phyloP scores from a whole-genome alignment of 2,113 vertebrate species.

The Dipodomys spectabilis region DNA sequence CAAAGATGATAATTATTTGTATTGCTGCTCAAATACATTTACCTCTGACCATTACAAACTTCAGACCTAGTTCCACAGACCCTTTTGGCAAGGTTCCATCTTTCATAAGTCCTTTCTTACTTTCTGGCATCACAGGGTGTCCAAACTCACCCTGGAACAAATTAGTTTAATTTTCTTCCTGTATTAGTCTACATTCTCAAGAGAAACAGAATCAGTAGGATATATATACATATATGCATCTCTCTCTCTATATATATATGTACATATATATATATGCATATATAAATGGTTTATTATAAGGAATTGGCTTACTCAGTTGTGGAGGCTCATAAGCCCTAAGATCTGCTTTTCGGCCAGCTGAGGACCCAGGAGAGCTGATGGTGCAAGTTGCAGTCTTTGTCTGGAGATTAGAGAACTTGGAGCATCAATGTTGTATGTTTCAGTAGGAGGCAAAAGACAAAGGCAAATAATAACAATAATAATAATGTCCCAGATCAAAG shows the following conservation, averaged over 20 bases:
- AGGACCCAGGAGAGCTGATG: neutral
- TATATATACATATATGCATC: neutral
- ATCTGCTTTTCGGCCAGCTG: neutral
- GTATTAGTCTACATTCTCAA: neutral
- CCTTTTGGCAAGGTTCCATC: neutral
- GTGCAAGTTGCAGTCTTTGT: neutral
- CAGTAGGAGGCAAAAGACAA: neutral
- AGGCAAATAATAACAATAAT: neutral
- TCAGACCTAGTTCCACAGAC: neutral
- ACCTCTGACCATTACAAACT: neutral
- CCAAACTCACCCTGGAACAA: neutral
- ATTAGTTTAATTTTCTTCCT: neutral
- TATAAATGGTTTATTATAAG: neutral
- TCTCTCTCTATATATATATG: neutral
- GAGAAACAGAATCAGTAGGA: neutral
- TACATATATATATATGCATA: neutral
- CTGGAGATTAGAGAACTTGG: neutral
- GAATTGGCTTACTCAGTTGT: neutral
- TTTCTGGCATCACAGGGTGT: neutral
- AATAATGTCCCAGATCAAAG: neutral
- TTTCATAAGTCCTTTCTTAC: neutral
- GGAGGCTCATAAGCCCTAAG: neutral
- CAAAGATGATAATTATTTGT: neutral
- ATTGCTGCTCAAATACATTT: neutral
- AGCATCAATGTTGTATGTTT: neutral